Percentiles rank a stretch among this genome's conserved stretches.
Evolutionary conservation across 2,888 invertebrate genomes (phyloP).

Genomic region (Onthophagus sagittarius): DNA sequence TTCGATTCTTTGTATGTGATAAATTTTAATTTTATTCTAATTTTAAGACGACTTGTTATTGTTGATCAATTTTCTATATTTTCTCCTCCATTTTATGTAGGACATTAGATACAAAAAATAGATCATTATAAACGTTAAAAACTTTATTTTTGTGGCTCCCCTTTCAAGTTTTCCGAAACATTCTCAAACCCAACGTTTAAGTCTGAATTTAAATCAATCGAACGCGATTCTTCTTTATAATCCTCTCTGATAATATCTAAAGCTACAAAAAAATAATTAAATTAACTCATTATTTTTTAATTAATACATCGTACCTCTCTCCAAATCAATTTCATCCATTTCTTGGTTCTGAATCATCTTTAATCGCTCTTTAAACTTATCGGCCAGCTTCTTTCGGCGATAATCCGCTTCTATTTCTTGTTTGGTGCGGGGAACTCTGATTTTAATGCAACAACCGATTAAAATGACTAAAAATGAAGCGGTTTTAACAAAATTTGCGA

Average conservation of each 20-base stretch:
- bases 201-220: conserved; percentile 41
- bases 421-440: conserved; percentile 89
- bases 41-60: no score
- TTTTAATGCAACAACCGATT: conserved; percentile 85
- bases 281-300: neutral
- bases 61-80: no score
- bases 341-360: conserved; percentile 79
- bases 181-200: conserved; percentile 49
- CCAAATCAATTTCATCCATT: conserved; percentile 78
- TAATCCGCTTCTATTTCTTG: conserved; percentile 94
- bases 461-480: conserved; percentile 63
- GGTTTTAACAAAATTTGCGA: neutral
- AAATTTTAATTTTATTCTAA: no score
- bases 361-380: conserved; percentile 76
- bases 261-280: conserved; percentile 50
- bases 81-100: no score
- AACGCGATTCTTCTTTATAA: conserved; percentile 55
- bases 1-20: no score
- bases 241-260: conserved; percentile 65
- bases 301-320: conserved; percentile 57
- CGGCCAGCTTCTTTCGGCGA: conserved; percentile 76
- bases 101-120: no score
- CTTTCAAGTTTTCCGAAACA: conserved; percentile 43
- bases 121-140: no score
- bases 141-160: conserved; percentile 29